Evolutionary conservation across 2,888 invertebrate species (phyloP).

Genomic region (Pandemis heparana): DNA sequence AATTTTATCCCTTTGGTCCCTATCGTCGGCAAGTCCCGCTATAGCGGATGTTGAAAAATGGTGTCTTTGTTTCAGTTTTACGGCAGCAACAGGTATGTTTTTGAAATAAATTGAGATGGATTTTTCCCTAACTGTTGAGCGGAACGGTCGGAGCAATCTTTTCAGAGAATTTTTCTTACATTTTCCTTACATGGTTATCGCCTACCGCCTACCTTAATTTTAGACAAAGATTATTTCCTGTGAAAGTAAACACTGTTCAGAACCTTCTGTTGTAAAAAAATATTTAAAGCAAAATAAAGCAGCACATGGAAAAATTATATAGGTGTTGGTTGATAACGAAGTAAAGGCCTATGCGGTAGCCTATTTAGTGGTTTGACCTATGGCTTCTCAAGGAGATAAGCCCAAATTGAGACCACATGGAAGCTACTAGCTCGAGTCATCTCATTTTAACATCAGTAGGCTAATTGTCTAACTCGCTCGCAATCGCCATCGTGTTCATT

Average conservation of each 20-base stretch:
- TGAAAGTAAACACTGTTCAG: background rate
- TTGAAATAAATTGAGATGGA: conserved; percentile 7
- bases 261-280: background rate
- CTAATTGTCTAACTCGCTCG: no score
- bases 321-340: no score
- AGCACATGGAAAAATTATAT: no score
- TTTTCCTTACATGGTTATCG: background rate
- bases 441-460: no score
- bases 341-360: no score
- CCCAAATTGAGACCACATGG: no score
- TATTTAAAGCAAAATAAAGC: no score
- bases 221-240: background rate
- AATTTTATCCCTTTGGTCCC: background rate
- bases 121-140: conserved; percentile 5
- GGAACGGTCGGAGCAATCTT: background rate
- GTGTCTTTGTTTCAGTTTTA: background rate
- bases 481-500: no score
- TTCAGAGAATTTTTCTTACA: background rate
- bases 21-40: background rate
- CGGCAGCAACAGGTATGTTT: background rate
- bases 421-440: no score
- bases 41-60: background rate
- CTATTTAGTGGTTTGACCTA: no score
- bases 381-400: no score
- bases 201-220: background rate